These are phyloP conservation scores for Magallana nippona DNA, from an alignment of 2,888 invertebrate species.

Conservation along the genomic window DNA sequence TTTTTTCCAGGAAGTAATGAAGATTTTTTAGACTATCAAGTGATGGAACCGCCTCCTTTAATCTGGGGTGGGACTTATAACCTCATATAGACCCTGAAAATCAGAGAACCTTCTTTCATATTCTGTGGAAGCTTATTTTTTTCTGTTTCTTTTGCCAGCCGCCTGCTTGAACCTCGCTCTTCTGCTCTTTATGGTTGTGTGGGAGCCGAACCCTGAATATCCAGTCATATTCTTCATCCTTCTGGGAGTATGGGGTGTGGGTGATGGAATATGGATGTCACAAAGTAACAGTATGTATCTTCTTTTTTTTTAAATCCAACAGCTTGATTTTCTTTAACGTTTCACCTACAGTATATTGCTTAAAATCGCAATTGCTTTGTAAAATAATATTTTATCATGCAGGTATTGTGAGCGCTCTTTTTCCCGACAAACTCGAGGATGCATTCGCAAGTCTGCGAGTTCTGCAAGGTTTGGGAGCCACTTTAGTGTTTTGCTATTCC, in stretches of 20 bases:
- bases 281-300: conserved; percentile 75
- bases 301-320: too few species aligned
- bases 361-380: neutral
- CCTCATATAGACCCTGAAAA: conserved; percentile 23
- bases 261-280: conserved; percentile 77
- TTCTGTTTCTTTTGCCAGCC: conserved; percentile 62
- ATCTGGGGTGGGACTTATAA: neutral
- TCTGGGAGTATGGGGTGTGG: conserved; percentile 74
- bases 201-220: conserved; percentile 67
- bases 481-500: conserved; percentile 69
- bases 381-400: conserved; percentile 40
- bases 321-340: neutral
- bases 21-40: neutral
- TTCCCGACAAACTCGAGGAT: conserved; percentile 74
- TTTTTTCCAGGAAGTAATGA: too few species aligned
- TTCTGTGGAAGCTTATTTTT: neutral
- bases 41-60: conserved; percentile 15
- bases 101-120: neutral
- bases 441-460: conserved; percentile 76
- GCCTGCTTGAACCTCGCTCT: conserved; percentile 65
- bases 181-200: conserved; percentile 69
- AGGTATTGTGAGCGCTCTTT: conserved; percentile 76
- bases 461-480: conserved; percentile 73
- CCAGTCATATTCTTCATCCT: conserved; percentile 67
- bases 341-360: neutral